A percentile compares a stretch with the other conserved stretches of the same genome.
These are phyloP conservation scores for Brachionichthys hirsutus DNA, from an alignment of 2,113 vertebrate species.

Conservation along the genomic window DNA sequence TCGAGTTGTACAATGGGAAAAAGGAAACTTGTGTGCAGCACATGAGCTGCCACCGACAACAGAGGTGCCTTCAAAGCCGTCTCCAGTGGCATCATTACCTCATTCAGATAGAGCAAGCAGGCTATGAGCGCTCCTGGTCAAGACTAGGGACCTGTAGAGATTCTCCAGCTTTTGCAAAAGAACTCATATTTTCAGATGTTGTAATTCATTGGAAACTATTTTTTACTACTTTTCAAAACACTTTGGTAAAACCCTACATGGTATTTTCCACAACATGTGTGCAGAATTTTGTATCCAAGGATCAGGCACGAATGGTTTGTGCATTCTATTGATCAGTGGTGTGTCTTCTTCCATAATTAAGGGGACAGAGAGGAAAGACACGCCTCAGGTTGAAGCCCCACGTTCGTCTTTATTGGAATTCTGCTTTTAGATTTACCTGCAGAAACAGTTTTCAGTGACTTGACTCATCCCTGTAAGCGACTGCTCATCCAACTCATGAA, in stretches of 20 bases:
- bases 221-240: neutral
- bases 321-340: slow-evolving; percentile 31
- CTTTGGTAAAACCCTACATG: neutral
- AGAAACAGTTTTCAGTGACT: slow-evolving; percentile 41
- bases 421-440: slow-evolving; percentile 62
- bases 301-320: neutral
- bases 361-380: neutral
- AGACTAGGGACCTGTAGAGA: neutral
- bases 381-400: slow-evolving; percentile 1
- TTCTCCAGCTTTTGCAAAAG: neutral
- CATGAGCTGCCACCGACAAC: slow-evolving; percentile 17
- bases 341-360: slow-evolving; percentile 12
- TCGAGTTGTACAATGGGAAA: slow-evolving; percentile 16
- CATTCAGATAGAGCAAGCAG: slow-evolving; percentile 23
- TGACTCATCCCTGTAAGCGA: slow-evolving; percentile 57
- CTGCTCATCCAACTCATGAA: slow-evolving; percentile 54
- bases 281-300: too few relatives aligned
- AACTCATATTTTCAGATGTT: neutral
- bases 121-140: slow-evolving; percentile 15
- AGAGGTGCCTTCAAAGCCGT: slow-evolving; percentile 16
- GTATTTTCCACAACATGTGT: neutral
- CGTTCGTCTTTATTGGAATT: slow-evolving; percentile 19
- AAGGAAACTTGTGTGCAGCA: neutral
- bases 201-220: neutral
- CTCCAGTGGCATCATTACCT: slow-evolving; percentile 30